Base-by-base conservation (phyloP, 1,140 invertebrate species). In the Stratiolaelaps scimitus region DNA sequence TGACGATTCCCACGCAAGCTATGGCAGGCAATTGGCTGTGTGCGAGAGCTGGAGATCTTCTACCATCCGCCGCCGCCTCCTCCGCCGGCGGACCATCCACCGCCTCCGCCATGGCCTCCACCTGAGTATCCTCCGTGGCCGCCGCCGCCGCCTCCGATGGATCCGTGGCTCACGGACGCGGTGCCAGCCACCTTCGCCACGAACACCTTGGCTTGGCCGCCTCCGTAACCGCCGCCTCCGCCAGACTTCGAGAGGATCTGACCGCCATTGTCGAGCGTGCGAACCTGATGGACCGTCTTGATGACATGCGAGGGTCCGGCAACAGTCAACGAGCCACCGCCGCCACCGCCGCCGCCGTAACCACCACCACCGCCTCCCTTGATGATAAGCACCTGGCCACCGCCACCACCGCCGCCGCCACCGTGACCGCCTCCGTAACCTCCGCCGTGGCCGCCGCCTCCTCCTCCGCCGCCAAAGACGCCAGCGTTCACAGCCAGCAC, bases 291-390 rank as follows among this genome's bases (percentile, higher is more conserved):
- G 6, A 23, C n/a, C 17, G 2, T 2, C 19, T 64, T 64, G n/a
- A 23, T 26, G 17, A 64, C 40, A 17, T 34, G 40, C n/a, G 40
- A 20, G 28, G 28, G 19, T n/a, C 60, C n/a, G 0, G 5, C 40
- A 34, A 20, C 19, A 1, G 60, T 17, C 7, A 64, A 20, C 28
- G n/a, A 64, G 26, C 28, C 28, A 20, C 28, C 65, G 19, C 7
- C 43, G 17, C 43, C 64, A 64, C 34, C 65, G 56, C 65, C 64
- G 30, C 66, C 48, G 7, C 44, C 65, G 43, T n/a, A n/a, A n/a
- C n/a, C n/a, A n/a, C n/a, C n/a, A 15, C 47, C 47, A 5, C 47
- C 47, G 4, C 19, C 47, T 48, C 47, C 47, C 47, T 48, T 48
- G 47, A 48, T 48, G 47, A 48, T 48, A 15, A 48, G 47, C 7